phyloP scores from a whole-genome alignment of 2,888 invertebrate species.

The Agrilus cyanescens region DNA sequence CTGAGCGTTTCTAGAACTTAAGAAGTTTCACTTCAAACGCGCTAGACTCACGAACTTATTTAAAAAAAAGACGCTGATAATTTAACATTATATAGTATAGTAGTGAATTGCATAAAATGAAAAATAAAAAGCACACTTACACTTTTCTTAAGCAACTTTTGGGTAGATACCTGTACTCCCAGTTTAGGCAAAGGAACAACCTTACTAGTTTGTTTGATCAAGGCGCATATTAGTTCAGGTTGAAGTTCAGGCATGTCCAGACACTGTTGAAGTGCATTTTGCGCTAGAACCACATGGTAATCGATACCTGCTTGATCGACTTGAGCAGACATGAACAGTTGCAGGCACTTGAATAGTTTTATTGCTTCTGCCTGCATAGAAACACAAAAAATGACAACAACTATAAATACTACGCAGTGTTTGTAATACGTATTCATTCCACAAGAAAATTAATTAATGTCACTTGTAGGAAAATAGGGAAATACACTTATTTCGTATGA shows the following conservation, averaged over 20 bases:
- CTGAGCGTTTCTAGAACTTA: too few relatives aligned
- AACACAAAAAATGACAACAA: neutral
- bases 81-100: too few relatives aligned
- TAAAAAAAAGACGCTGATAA: too few relatives aligned
- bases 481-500: too few relatives aligned
- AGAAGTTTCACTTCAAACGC: too few relatives aligned
- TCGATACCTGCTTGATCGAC: slow-evolving; percentile 94
- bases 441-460: too few relatives aligned
- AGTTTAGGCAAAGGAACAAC: slow-evolving; percentile 59
- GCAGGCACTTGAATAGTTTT: slow-evolving; percentile 91
- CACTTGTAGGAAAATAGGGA: too few relatives aligned
- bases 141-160: slow-evolving; percentile 39
- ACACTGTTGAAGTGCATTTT: slow-evolving; percentile 90
- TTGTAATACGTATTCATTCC: neutral
- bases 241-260: slow-evolving; percentile 82
- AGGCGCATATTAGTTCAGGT: slow-evolving; percentile 83
- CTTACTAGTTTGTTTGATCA: slow-evolving; percentile 86
- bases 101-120: slow-evolving; percentile 19
- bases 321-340: slow-evolving; percentile 91
- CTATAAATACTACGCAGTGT: neutral
- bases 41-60: too few relatives aligned
- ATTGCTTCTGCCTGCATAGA: slow-evolving; percentile 61
- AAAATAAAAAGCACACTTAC: slow-evolving; percentile 52
- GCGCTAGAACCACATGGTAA: slow-evolving; percentile 93
- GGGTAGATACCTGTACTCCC: slow-evolving; percentile 43